Percentiles rank a stretch among this genome's conserved stretches.
Evolutionary conservation across 2,113 vertebrate genomes (phyloP).

Genomic region (Beaufortia kweichowensis): DNA sequence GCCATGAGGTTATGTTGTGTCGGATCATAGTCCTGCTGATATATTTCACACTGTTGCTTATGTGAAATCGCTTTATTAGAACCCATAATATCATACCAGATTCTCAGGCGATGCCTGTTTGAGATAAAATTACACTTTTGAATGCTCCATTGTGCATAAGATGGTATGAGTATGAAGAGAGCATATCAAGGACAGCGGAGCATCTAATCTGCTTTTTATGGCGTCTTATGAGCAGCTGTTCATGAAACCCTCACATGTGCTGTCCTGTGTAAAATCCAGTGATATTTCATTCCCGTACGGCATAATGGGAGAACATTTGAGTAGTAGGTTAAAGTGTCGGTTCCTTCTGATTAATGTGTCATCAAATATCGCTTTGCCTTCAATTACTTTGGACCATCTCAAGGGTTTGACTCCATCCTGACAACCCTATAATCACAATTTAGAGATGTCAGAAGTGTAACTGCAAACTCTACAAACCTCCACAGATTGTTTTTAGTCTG

Average conservation of each 20-base stretch:
- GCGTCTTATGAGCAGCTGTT: background rate
- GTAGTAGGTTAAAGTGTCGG: slow-evolving; percentile 28
- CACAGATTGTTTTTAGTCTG: background rate
- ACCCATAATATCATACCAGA: too few relatives aligned
- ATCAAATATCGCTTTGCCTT: slow-evolving; percentile 29
- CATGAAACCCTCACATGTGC: background rate
- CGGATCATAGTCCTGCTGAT: too few relatives aligned
- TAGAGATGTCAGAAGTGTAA: slow-evolving; percentile 35
- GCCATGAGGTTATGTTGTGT: too few relatives aligned
- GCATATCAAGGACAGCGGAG: too few relatives aligned
- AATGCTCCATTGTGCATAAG: background rate
- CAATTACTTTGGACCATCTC: slow-evolving; percentile 22
- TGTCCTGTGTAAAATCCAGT: background rate
- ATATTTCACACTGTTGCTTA: too few relatives aligned
- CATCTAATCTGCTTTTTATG: too few relatives aligned
- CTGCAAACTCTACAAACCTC: background rate
- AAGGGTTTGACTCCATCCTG: slow-evolving; percentile 38
- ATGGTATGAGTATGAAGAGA: too few relatives aligned
- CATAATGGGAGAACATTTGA: slow-evolving; percentile 13
- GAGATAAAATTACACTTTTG: background rate
- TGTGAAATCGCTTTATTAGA: too few relatives aligned
- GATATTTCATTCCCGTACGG: background rate
- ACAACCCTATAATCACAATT: slow-evolving; percentile 50
- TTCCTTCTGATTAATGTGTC: slow-evolving; percentile 41
- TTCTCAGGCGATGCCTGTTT: too few relatives aligned